These are phyloP conservation scores for Scolopax bukidnonensis DNA, from an alignment of 2,797 vertebrate species.

Conservation along the genomic window DNA sequence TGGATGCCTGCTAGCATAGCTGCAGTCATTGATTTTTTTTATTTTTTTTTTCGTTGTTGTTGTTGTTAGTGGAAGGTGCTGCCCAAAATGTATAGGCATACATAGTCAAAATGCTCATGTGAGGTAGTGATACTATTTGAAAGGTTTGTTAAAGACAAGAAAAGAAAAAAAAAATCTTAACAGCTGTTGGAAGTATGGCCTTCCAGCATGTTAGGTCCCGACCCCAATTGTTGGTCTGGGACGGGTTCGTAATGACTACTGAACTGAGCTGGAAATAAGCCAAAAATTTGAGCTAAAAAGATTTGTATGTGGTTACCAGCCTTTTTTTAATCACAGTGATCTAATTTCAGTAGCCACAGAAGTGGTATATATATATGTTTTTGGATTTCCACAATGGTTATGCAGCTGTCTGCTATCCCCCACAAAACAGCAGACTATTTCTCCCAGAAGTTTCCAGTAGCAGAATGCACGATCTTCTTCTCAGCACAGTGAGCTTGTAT, in stretches of 20 bases:
- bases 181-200: not conserved
- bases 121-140: not conserved
- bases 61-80: not conserved
- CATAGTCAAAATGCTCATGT: not conserved
- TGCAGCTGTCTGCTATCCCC: not conserved
- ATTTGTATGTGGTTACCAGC: not conserved
- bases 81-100: not conserved
- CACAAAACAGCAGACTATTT: not conserved
- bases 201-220: not conserved
- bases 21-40: not conserved
- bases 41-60: no score
- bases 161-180: not conserved
- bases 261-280: not conserved
- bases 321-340: not conserved
- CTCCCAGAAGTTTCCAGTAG: not conserved
- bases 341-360: not conserved
- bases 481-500: not conserved
- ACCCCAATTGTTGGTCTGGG: no score
- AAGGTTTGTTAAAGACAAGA: not conserved
- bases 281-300: not conserved
- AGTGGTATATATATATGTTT: not conserved
- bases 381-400: not conserved
- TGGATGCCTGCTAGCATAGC: rapidly evolving
- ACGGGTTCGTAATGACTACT: not conserved
- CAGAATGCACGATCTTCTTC: not conserved